phyloP scores from a whole-genome alignment of 2,113 vertebrate genomes.

The Manacus vitellinus region DNA sequence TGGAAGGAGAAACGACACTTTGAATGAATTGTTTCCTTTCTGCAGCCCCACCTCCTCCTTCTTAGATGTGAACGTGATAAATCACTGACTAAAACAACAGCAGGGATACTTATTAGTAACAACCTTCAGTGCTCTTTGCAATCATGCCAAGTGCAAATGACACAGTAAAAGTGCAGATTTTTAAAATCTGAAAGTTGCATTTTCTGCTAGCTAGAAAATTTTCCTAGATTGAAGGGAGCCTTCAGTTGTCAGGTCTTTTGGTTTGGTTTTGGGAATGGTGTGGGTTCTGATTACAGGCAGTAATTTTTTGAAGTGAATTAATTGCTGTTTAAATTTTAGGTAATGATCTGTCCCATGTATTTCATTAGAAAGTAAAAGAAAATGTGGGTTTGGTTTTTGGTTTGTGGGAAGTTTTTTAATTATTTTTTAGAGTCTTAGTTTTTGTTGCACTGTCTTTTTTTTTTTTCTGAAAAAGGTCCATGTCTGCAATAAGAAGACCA shows the following conservation, averaged over 20 bases:
- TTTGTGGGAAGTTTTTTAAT: not conserved
- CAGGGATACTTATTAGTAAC: conserved; percentile 68
- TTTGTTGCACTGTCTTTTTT: not conserved
- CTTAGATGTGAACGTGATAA: conserved; percentile 64
- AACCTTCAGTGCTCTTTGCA: conserved; percentile 44
- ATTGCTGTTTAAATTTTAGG: not conserved
- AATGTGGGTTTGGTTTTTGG: not conserved
- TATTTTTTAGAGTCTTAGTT: not conserved
- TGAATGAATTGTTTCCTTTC: conserved; percentile 55
- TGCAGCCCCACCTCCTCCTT: conserved; percentile 47
- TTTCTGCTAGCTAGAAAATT: not conserved
- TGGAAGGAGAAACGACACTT: conserved; percentile 46
- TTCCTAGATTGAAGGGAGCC: not conserved
- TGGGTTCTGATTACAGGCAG: not conserved
- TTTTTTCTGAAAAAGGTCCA: fast-evolving
- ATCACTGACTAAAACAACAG: conserved; percentile 62
- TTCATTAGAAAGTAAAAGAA: not conserved
- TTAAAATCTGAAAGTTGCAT: not conserved
- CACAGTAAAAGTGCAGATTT: not conserved
- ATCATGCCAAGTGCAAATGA: conserved; percentile 22
- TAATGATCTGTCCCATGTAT: not conserved
- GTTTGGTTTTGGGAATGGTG: not conserved
- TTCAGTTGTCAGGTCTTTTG: not conserved
- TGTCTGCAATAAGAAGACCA: not conserved
- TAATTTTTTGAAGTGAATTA: not conserved